Percentiles rank a stretch among this genome's conserved stretches.
Conservation (phyloP, 2,888 invertebrate genomes). For the Drosophila fulvimacula region DNA sequence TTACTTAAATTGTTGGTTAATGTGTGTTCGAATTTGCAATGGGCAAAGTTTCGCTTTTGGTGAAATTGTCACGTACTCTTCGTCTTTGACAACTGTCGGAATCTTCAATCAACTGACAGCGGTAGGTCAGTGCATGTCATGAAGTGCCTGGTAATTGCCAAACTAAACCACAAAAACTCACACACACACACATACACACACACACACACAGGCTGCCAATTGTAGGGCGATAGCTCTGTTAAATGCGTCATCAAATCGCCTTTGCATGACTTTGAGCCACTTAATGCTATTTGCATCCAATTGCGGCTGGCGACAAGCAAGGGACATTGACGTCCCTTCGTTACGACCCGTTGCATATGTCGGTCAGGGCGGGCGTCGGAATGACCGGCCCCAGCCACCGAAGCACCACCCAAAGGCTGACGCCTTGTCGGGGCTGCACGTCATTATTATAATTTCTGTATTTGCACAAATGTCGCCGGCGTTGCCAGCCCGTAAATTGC, state of each 20-base stretch:
- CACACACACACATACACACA: slow-evolving; percentile 3
- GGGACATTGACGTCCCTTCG: slow-evolving; percentile 52
- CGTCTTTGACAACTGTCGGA: slow-evolving; percentile 47
- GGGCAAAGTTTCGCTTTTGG: slow-evolving; percentile 35
- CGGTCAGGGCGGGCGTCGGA: slow-evolving; percentile 38
- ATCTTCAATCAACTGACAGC: slow-evolving; percentile 58
- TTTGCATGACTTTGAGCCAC: slow-evolving; percentile 78
- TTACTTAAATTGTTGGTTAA: slow-evolving; percentile 66
- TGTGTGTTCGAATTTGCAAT: slow-evolving; percentile 40
- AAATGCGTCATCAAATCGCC: slow-evolving; percentile 76
- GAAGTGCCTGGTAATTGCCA: slow-evolving; percentile 62
- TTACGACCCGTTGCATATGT: slow-evolving; percentile 53
- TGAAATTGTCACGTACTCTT: slow-evolving; percentile 65
- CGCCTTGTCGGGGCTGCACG: slow-evolving; percentile 51
- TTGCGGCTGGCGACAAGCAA: slow-evolving; percentile 59
- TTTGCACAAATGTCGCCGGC: slow-evolving; percentile 74
- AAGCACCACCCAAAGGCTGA: slow-evolving; percentile 13
- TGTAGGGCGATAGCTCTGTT: slow-evolving; percentile 15
- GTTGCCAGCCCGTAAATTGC: slow-evolving; percentile 70
- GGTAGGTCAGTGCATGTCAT: slow-evolving; percentile 39
- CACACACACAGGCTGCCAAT: neutral
- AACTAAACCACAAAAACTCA: slow-evolving; percentile 66
- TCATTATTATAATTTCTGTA: slow-evolving; percentile 82
- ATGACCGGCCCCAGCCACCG: neutral
- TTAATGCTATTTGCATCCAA: slow-evolving; percentile 80